A percentile compares a stretch with the other conserved stretches of the same genome.
These are phyloP conservation scores for Macrotis lagotis DNA, from an alignment of 2,113 vertebrate species.

Conservation along the genomic window DNA sequence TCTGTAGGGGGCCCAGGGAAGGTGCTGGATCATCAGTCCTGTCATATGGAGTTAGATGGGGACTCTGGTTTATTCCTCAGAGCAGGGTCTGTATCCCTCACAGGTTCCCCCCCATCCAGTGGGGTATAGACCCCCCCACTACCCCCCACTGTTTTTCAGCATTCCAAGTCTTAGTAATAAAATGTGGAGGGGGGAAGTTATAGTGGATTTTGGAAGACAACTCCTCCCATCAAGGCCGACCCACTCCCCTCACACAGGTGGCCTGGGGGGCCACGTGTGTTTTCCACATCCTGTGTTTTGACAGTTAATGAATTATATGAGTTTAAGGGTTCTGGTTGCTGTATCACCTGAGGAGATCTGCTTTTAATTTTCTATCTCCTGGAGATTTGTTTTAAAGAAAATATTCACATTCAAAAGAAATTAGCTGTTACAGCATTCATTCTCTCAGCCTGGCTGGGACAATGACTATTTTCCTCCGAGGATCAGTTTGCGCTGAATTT, in stretches of 20 bases:
- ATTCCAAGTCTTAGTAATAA: constrained; percentile 46
- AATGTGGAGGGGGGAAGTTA: constrained; percentile 22
- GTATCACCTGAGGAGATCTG: background rate
- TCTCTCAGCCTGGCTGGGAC: background rate
- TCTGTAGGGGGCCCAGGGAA: constrained; percentile 23
- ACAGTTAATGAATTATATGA: background rate
- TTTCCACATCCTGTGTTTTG: background rate
- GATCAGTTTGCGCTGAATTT: background rate
- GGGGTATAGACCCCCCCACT: too few species aligned
- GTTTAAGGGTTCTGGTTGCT: background rate
- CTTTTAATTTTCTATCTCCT: background rate
- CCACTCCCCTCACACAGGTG: background rate
- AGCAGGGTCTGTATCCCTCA: background rate
- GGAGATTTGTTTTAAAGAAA: constrained; percentile 26
- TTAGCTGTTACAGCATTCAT: background rate
- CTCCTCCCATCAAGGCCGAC: background rate
- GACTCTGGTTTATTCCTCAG: background rate
- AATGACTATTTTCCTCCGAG: background rate
- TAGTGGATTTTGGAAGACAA: background rate
- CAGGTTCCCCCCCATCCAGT: background rate
- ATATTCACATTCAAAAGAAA: background rate
- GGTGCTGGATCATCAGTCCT: background rate
- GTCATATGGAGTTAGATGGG: background rate
- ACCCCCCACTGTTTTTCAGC: background rate
- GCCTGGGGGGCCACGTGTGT: background rate